A percentile compares a stretch with the other conserved stretches of the same genome.
Conservation (phyloP, 2,888 invertebrate species). For the Eristalinus sepulchralis region DNA sequence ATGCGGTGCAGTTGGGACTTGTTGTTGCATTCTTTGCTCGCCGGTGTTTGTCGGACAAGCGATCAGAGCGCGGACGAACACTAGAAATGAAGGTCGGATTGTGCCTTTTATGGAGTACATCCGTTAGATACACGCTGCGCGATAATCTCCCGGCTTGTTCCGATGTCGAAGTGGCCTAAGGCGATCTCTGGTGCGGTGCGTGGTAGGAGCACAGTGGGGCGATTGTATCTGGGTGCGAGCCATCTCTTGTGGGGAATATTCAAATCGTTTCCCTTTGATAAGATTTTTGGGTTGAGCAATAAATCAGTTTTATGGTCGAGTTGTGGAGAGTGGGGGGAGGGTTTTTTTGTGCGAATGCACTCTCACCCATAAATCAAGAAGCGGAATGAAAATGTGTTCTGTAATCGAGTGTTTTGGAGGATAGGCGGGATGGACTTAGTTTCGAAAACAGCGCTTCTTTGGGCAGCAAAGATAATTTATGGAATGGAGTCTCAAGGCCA, state of each 20-base stretch:
- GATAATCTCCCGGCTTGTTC: conserved; percentile 32
- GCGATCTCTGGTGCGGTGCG: conserved; percentile 8
- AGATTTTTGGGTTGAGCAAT: neutral
- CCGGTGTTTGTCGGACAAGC: conserved; percentile 28
- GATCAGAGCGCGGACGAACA: conserved; percentile 53
- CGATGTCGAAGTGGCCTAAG: conserved; percentile 11
- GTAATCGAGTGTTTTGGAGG: neutral
- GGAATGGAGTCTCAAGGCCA: too few relatives aligned
- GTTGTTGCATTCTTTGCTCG: conserved; percentile 49
- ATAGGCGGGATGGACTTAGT: neutral
- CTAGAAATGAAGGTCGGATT: conserved; percentile 66
- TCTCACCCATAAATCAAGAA: neutral
- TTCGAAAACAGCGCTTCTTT: too few relatives aligned
- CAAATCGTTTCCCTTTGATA: neutral
- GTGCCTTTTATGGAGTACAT: conserved; percentile 53
- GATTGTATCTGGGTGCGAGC: conserved; percentile 1
- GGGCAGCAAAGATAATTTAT: too few relatives aligned
- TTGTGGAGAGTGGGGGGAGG: neutral
- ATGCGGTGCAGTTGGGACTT: conserved; percentile 19
- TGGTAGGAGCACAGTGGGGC: neutral
- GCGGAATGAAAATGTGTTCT: neutral
- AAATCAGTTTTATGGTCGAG: conserved; percentile 4
- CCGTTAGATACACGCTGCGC: conserved; percentile 61
- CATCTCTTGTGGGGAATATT: neutral
- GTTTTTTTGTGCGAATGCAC: neutral